These are phyloP conservation scores for Nasonia oneida DNA, from an alignment of 2,888 invertebrate genomes.

Conservation along the genomic window DNA sequence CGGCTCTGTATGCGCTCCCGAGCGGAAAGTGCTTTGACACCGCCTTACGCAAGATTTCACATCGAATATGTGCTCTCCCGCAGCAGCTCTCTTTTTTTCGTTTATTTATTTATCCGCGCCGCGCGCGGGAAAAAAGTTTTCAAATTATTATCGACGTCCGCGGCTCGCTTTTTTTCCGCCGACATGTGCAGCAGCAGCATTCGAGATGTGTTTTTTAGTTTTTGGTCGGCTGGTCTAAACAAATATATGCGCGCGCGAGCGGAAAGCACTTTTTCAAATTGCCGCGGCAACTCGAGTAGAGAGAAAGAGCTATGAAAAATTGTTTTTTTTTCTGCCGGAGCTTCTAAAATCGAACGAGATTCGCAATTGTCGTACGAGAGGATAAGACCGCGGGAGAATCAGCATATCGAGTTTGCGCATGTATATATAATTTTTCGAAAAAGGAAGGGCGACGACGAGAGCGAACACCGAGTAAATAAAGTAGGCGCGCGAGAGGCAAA, in stretches of 20 bases:
- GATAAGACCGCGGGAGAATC: slow-evolving; percentile 9
- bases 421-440: slow-evolving; percentile 29
- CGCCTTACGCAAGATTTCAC: neutral
- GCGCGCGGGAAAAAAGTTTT: slow-evolving; percentile 31
- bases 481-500: slow-evolving; percentile 56
- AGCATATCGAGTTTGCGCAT: neutral
- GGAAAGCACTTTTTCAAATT: neutral
- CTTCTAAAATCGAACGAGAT: neutral
- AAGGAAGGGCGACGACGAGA: neutral
- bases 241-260: neutral
- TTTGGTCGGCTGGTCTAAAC: slow-evolving; percentile 9
- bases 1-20: neutral
- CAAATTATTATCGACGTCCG: slow-evolving; percentile 50
- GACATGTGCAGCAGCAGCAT: neutral
- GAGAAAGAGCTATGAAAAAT: neutral
- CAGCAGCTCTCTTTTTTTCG: slow-evolving; percentile 17
- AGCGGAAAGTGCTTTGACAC: slow-evolving; percentile 31
- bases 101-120: slow-evolving; percentile 27
- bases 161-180: slow-evolving; percentile 35
- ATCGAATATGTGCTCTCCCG: no score
- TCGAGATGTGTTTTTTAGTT: slow-evolving; percentile 12
- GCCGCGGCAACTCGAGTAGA: neutral
- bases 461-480: slow-evolving; percentile 59
- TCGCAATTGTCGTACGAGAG: neutral
- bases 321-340: neutral